Base-by-base conservation (phyloP, 2,888 invertebrate species). In the Plagodis dolabraria region DNA sequence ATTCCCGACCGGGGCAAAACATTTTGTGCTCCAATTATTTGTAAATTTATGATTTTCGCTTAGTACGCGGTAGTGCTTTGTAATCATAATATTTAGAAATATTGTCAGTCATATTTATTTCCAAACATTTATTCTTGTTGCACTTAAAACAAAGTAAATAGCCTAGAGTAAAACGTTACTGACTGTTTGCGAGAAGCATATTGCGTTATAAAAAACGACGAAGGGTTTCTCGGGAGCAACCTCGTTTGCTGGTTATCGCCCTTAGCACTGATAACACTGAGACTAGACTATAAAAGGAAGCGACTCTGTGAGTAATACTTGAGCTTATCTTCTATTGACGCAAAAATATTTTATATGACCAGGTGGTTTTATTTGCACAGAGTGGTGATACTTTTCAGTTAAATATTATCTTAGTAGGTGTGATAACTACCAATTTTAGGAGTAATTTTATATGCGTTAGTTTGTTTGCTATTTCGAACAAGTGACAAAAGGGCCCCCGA, bases 131-230 rank as follows among this genome's bases (percentile, higher is more conserved):
- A 64, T 67, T 67, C 67, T 64, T 57, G 64, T 67, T 67, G 59
- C 63, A 63, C 57, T 55, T 69, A 74, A 80, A 74, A 82, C 79
- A 80, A 80, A 78, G 77, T 76, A 75, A 77, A 80, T 77, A 78
- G 76, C 72, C 67, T 69, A 68, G 69, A 75, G 75, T 71, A 74
- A 73, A 76, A 70, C 71, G 73, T 77, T 74, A 70, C 71, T 74
- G 73, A 74, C 76, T 77, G 82, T 84, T 84, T 85, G 83, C 80
- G 81, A 22, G 22, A 72, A 75, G 80, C 83, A 83, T 85, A 84
- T 86, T 84, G 81, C 82, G 83, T 80, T 85, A 79, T 86, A 86
- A 86, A 86, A 86, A 85, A 84, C 85, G 82, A 85, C 82, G 78
- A 81, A 80, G 80, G 82, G 80, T 82, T 83, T 75, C 80, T 77